Conservation (phyloP, 2,888 invertebrate genomes). For the Diarsia brunnea region DNA sequence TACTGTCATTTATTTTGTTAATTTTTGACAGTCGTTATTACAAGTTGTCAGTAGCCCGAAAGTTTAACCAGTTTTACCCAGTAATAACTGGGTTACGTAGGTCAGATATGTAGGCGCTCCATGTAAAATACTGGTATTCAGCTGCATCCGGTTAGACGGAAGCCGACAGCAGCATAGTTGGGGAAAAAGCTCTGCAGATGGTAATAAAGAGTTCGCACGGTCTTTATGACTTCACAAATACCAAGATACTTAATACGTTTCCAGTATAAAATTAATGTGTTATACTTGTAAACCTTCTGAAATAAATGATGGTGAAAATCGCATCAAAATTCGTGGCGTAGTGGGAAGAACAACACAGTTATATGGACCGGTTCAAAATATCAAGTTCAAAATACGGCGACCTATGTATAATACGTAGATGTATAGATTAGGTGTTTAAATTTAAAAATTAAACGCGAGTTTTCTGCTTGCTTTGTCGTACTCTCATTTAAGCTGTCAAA, state of each 20-base stretch:
- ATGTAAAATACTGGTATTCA: not conserved
- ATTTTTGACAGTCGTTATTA: not conserved
- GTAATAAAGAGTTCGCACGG: not conserved
- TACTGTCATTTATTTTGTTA: not conserved
- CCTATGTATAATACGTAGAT: not conserved
- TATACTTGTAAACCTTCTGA: not conserved
- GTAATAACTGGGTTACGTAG: too few species aligned
- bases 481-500: not conserved
- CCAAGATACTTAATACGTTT: not conserved
- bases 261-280: not conserved
- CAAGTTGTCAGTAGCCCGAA: not conserved
- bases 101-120: too few species aligned
- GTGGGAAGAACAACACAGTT: not conserved
- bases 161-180: not conserved
- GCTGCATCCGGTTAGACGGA: not conserved
- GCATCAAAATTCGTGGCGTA: not conserved
- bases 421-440: not conserved
- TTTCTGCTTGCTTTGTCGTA: not conserved
- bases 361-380: not conserved
- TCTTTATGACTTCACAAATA: not conserved
- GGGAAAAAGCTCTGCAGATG: not conserved
- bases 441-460: too few species aligned
- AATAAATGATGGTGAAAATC: not conserved
- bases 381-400: too few species aligned
- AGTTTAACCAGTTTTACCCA: too few species aligned